Evolutionary conservation across 1,140 invertebrate species (phyloP).

Genomic region (Aphelinus certus): DNA sequence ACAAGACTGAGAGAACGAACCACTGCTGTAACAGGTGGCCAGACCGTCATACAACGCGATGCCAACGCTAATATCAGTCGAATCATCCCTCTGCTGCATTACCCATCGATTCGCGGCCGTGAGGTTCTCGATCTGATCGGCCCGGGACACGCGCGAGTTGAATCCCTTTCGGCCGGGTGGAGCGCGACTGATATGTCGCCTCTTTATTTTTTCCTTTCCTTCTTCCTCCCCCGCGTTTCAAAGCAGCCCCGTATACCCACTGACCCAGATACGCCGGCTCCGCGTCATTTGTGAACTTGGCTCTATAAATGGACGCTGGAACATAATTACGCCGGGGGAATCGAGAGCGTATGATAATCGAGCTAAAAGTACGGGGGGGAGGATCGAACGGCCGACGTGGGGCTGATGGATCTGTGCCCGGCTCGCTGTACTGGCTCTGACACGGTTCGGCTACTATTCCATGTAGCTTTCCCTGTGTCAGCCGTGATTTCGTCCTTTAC

Average conservation of each 20-base stretch:
- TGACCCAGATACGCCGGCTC: not conserved
- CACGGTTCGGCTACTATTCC: no score
- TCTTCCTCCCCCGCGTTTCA: not conserved
- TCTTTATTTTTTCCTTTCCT: not conserved
- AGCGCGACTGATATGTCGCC: no score
- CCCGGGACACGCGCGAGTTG: no score
- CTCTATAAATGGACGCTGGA: conserved; percentile 8
- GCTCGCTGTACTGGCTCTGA: no score
- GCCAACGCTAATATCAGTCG: no score
- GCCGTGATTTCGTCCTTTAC: no score
- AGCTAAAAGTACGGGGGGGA: not conserved
- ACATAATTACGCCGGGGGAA: not conserved
- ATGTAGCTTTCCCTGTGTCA: no score
- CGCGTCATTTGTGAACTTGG: not conserved
- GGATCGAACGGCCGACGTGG: not conserved
- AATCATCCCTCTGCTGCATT: no score
- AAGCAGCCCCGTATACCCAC: not conserved
- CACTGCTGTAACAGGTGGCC: conserved; percentile 24
- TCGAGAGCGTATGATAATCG: conserved; percentile 3
- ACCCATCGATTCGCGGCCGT: no score
- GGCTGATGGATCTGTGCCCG: no score
- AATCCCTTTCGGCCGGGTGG: no score
- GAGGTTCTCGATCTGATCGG: no score
- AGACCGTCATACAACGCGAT: conserved; percentile 12
- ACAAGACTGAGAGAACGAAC: not conserved